A percentile compares a stretch with the other conserved stretches of the same genome.
Conservation (phyloP, 92 coral and sea anemone species). For the Epizoanthus stellaris region DNA sequence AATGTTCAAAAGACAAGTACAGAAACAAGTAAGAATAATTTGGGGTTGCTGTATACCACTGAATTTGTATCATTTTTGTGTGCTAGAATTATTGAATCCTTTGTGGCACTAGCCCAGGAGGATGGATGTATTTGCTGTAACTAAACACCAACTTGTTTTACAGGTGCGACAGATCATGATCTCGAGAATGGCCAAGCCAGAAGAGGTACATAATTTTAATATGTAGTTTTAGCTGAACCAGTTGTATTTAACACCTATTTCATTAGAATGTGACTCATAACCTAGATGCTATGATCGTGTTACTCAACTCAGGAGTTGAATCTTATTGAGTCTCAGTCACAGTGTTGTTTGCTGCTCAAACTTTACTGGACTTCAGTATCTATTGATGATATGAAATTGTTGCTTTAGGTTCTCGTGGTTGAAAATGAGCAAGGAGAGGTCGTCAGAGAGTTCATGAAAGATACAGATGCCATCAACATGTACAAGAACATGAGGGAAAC, state of each 20-base stretch:
- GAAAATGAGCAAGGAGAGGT: conserved; percentile 99
- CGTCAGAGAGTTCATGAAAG: conserved; percentile 97
- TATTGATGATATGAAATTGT: background rate
- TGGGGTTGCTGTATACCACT: too few relatives aligned
- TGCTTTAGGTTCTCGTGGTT: conserved; percentile 89
- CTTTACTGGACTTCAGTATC: too few relatives aligned
- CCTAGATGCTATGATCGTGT: background rate
- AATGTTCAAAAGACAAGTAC: too few relatives aligned
- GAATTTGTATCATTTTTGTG: too few relatives aligned
- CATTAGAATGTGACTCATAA: background rate
- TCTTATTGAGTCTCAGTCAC: too few relatives aligned
- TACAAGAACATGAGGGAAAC: conserved; percentile 99
- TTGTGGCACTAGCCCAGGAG: background rate
- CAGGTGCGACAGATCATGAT: conserved; percentile 97
- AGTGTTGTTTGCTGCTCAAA: too few relatives aligned
- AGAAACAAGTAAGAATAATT: too few relatives aligned
- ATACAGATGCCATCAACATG: conserved; percentile 97
- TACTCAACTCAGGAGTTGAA: too few relatives aligned
- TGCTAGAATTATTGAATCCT: too few relatives aligned
- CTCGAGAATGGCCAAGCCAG: conserved; percentile 99
- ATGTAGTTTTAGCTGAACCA: background rate
- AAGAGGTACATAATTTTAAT: conserved; percentile 69
- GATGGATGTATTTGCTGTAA: too few relatives aligned
- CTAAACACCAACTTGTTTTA: background rate
- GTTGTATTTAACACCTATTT: background rate